Conservation (phyloP, 2,888 invertebrate species). For the Tipula helvola region DNA sequence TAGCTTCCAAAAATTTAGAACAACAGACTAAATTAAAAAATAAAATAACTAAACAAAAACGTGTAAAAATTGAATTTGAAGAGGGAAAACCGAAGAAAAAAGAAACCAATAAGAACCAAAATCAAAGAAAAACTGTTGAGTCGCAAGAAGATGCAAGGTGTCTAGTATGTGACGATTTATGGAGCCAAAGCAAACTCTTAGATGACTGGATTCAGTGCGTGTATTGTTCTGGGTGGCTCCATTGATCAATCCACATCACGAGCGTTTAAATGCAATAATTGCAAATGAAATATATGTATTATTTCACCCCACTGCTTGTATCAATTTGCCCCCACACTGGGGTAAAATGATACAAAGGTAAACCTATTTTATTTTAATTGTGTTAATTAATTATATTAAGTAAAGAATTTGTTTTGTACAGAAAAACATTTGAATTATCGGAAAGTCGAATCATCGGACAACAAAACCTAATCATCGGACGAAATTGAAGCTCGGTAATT, state of each 20-base stretch:
- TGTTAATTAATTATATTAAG: no score
- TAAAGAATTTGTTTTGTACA: no score
- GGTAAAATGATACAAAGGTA: no score
- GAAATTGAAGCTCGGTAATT: no score
- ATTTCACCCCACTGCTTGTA: neutral
- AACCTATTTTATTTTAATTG: no score
- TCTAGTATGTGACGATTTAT: neutral
- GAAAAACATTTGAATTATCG: no score
- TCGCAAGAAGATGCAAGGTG: neutral
- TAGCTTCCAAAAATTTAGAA: neutral
- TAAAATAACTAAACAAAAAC: neutral
- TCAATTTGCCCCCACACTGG: neutral
- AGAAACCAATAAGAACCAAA: neutral
- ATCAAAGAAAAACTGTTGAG: no score
- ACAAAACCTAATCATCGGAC: no score
- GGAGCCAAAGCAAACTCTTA: neutral
- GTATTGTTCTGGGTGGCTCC: neutral
- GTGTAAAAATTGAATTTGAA: neutral
- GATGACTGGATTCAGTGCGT: neutral
- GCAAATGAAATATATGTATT: neutral
- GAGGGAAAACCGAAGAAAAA: neutral
- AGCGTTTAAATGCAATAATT: neutral
- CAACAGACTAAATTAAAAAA: neutral
- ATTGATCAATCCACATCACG: neutral
- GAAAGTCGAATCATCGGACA: no score